These are phyloP conservation scores for Eubucco bourcierii DNA, from an alignment of 2,113 vertebrate genomes.

Conservation along the genomic window DNA sequence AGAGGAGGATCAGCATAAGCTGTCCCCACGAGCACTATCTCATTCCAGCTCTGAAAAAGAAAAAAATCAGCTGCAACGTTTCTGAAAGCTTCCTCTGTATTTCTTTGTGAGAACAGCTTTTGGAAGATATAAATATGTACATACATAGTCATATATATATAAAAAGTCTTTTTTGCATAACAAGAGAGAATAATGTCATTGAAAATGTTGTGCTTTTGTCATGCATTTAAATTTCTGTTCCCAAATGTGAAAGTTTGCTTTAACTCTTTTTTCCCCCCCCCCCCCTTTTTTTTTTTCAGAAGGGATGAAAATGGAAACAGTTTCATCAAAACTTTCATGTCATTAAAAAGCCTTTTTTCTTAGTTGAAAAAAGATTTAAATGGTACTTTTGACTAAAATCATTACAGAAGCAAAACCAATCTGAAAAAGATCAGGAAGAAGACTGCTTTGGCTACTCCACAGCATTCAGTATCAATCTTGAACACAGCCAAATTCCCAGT, in stretches of 20 bases:
- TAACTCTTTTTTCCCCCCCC: conserved; percentile 4
- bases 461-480: neutral
- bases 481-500: neutral
- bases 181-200: conserved; percentile 48
- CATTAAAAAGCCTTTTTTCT: conserved; percentile 25
- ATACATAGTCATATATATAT: conserved; percentile 1
- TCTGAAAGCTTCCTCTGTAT: conserved; percentile 29
- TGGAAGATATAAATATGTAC: conserved; percentile 58
- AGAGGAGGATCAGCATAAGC: neutral
- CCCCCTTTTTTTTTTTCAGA: conserved; percentile 20
- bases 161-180: conserved; percentile 46
- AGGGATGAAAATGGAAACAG: conserved; percentile 36
- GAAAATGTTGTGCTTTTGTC: conserved; percentile 53
- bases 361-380: conserved; percentile 9
- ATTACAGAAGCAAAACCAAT: neutral
- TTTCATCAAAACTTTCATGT: conserved; percentile 12
- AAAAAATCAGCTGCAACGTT: conserved; percentile 36
- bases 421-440: neutral
- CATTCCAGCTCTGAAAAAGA: conserved; percentile 3
- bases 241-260: conserved; percentile 41
- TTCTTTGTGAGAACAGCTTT: conserved; percentile 39
- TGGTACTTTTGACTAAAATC: neutral
- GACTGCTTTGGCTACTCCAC: neutral
- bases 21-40: neutral
- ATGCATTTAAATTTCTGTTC: conserved; percentile 35